A percentile compares a stretch with the other conserved stretches of the same genome.
phyloP scores from a whole-genome alignment of 92 coral and sea anemone species.

The Zoanthus gigantus region DNA sequence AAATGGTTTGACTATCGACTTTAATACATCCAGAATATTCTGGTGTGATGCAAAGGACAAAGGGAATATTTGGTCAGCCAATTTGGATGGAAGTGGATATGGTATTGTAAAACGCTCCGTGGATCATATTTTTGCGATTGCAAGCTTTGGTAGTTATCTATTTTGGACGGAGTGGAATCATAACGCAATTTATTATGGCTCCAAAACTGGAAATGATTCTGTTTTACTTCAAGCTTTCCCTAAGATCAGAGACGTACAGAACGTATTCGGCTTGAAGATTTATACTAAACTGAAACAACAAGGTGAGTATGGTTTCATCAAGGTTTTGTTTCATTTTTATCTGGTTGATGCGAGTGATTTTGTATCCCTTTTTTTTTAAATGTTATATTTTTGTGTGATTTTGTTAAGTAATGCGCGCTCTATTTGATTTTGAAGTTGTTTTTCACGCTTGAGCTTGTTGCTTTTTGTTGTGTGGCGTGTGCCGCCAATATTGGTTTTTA shows the following conservation, averaged over 20 bases:
- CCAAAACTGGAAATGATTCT: slow-evolving; percentile 47
- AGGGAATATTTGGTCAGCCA: slow-evolving; percentile 70
- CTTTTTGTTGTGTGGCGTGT: too few species aligned
- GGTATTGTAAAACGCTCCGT: background rate
- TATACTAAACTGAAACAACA: slow-evolving; percentile 72
- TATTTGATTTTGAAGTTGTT: background rate
- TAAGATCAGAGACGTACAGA: slow-evolving; percentile 36
- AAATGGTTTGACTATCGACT: slow-evolving; percentile 90
- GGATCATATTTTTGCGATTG: slow-evolving; percentile 76
- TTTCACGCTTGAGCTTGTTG: background rate
- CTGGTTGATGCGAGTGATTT: too few species aligned
- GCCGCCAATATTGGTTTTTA: too few species aligned
- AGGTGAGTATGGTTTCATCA: slow-evolving; percentile 58
- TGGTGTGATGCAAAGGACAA: slow-evolving; percentile 83
- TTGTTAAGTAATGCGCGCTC: too few species aligned
- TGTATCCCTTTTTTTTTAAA: too few species aligned
- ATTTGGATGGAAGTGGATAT: slow-evolving; percentile 67
- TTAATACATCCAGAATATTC: slow-evolving; percentile 64
- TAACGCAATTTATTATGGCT: slow-evolving; percentile 56
- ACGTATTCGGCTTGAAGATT: slow-evolving; percentile 70
- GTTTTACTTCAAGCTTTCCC: slow-evolving; percentile 46
- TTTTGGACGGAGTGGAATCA: slow-evolving; percentile 91
- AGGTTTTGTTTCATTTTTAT: background rate
- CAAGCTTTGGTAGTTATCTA: slow-evolving; percentile 53
- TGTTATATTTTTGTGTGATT: too few species aligned